Percentiles rank a stretch among this genome's conserved stretches.
Evolutionary conservation across 2,113 vertebrate species (phyloP).

Genomic region (Syngnathus floridae): DNA sequence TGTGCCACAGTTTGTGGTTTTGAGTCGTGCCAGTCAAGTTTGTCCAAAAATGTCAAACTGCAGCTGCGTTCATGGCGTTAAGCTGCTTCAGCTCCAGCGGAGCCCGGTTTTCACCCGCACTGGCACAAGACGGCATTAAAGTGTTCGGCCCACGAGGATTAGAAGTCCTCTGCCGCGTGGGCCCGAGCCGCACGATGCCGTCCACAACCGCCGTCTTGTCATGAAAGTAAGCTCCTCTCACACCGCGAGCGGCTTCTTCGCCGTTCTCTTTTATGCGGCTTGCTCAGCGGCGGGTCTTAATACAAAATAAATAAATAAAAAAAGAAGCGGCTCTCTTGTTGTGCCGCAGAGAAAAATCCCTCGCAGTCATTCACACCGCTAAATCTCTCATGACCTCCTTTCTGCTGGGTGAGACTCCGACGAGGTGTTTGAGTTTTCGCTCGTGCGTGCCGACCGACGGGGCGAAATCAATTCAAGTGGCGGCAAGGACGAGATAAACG

Average conservation of each 20-base stretch:
- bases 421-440: background rate
- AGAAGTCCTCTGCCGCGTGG: slow-evolving; percentile 17
- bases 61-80: background rate
- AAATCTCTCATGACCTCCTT: slow-evolving; percentile 60
- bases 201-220: slow-evolving; percentile 52
- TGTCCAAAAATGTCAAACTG: slow-evolving; percentile 11
- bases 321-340: slow-evolving; percentile 43
- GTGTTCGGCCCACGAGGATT: slow-evolving; percentile 17
- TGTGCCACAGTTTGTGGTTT: background rate
- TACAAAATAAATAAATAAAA: slow-evolving; percentile 4
- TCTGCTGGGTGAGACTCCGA: slow-evolving; percentile 1
- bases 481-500: background rate
- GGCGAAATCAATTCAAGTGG: slow-evolving; percentile 5
- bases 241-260: slow-evolving; percentile 35
- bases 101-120: slow-evolving; percentile 8
- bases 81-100: slow-evolving; percentile 15
- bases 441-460: background rate
- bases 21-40: background rate
- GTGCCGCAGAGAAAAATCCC: slow-evolving; percentile 48
- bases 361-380: slow-evolving; percentile 49
- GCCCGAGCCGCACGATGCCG: slow-evolving; percentile 24
- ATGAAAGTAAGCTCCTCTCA: slow-evolving; percentile 59
- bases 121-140: slow-evolving; percentile 3
- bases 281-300: slow-evolving; percentile 39
- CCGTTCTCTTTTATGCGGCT: slow-evolving; percentile 29